Evolutionary conservation across 2,797 vertebrate genomes (phyloP), one percentile per base, ranked within the genome.

Genomic region (Prunella strophiata): DNA sequence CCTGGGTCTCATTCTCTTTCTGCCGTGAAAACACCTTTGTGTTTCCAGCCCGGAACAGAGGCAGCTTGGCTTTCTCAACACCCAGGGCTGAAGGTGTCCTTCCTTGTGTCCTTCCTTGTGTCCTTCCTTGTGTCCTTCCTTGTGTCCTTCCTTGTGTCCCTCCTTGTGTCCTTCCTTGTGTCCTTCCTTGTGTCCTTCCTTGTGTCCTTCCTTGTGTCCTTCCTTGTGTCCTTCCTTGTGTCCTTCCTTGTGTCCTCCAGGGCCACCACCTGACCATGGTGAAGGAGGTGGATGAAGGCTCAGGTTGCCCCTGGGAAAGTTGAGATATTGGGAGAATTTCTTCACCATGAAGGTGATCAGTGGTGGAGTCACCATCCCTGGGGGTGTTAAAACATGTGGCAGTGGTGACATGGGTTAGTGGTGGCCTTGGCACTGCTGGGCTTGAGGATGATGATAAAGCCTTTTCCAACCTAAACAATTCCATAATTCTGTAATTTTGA

Each of bases 331-430:
- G 21, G 58, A 18, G 38, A 45, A 51, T 34, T 21, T 26, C n/a
- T 22, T 34, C 8, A 9, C 29, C 20, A 2, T 9, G 6, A 40
- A 22, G 7, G 38, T 38, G 14, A 7, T 12, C 62, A 29, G 22
- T 29, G 23, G 26, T 25, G 43, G 50, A 25, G 8, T 8, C 50
- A 16, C 9, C 16, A 7, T 11, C 57, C 36, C 36, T 8, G 16
- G 55, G 32, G 26, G 17, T 25, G 14, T 32, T 20, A 27, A 23
- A 42, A 40, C 12, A 4, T 0, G 26, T 42, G 55, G 40, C 54
- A 27, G 0, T 48, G 48, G 36, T 55, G 42, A 43, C 43, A 30
- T 0, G 5, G 29, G 8, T 26, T 9, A 11, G 38, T 8, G n/a
- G 16, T 57, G 55, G 52, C 38, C 45, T 38, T 51, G 30, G 57